Evolutionary conservation across 2,797 vertebrate genomes (phyloP).

Genomic region (Lepidocolaptes lacrymiger): DNA sequence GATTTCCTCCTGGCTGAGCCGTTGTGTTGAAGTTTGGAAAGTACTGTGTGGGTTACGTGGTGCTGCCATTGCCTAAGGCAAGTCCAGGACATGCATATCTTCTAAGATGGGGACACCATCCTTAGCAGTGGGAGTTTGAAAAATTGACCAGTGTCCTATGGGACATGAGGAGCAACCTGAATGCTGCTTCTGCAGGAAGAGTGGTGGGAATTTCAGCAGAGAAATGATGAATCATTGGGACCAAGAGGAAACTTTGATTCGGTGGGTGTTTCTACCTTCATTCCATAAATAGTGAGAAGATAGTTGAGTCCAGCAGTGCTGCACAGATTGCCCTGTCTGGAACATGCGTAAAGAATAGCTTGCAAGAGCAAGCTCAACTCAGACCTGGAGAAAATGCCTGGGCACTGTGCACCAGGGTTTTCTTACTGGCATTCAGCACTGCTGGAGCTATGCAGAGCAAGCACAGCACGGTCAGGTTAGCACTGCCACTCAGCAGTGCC

Average conservation of each 20-base stretch:
- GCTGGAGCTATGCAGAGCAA: background rate
- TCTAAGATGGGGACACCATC: background rate
- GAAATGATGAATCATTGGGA: background rate
- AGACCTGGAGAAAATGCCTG: background rate
- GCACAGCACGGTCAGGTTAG: background rate
- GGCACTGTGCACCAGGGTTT: background rate
- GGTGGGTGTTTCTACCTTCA: background rate
- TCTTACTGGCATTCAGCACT: background rate
- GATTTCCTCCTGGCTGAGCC: conserved; percentile 17
- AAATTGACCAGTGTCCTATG: background rate
- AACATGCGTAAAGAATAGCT: background rate
- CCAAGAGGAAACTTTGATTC: background rate
- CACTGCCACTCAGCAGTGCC: background rate
- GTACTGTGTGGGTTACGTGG: background rate
- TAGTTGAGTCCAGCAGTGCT: background rate
- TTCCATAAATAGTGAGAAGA: background rate
- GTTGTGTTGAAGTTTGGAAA: background rate
- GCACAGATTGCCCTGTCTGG: background rate
- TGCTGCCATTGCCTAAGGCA: background rate
- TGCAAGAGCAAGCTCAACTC: background rate
- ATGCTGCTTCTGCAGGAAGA: background rate
- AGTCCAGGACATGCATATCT: background rate
- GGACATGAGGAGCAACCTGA: background rate
- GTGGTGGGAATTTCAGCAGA: background rate
- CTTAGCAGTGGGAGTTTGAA: background rate